Percentiles rank a stretch among this genome's conserved stretches.
These are phyloP conservation scores for Eristalis intricaria DNA, from an alignment of 2,888 invertebrate genomes.

Conservation along the genomic window DNA sequence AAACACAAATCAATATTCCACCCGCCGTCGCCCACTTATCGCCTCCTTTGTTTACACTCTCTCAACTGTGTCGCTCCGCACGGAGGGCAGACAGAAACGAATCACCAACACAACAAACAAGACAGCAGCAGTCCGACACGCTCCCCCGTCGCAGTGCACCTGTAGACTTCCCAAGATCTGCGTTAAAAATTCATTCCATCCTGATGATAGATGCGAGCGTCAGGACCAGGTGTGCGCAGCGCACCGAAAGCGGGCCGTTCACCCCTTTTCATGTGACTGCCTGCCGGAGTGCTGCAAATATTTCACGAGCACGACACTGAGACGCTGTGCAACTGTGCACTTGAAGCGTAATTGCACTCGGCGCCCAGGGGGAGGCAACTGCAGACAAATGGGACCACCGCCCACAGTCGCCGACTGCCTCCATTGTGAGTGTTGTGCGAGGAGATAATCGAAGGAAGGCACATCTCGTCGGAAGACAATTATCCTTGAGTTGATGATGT, in stretches of 20 bases:
- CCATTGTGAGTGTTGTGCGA: constrained; percentile 11
- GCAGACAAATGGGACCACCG: not conserved
- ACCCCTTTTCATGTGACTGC: not conserved
- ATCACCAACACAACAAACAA: not conserved
- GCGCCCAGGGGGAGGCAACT: not conserved
- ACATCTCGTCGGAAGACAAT: constrained; percentile 23
- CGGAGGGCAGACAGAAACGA: constrained; percentile 2
- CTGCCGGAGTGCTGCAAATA: not conserved
- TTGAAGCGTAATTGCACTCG: constrained; percentile 18
- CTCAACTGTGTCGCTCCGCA: not conserved
- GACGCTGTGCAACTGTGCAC: constrained; percentile 2
- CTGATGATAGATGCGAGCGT: not conserved
- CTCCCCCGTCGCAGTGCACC: not conserved
- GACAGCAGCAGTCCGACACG: not conserved
- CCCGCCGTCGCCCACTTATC: constrained; percentile 40
- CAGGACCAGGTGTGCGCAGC: not conserved
- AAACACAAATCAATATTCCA: not conserved
- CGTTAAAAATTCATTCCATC: constrained; percentile 46
- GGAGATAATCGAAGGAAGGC: constrained; percentile 13
- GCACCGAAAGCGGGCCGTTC: not conserved
- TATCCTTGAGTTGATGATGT: constrained; percentile 45
- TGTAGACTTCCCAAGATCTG: constrained; percentile 11
- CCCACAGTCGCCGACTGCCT: not conserved
- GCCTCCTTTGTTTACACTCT: constrained; percentile 26
- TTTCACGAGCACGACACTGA: not conserved